phyloP scores from a whole-genome alignment of 2,113 vertebrate species.

The Tyto alba region DNA sequence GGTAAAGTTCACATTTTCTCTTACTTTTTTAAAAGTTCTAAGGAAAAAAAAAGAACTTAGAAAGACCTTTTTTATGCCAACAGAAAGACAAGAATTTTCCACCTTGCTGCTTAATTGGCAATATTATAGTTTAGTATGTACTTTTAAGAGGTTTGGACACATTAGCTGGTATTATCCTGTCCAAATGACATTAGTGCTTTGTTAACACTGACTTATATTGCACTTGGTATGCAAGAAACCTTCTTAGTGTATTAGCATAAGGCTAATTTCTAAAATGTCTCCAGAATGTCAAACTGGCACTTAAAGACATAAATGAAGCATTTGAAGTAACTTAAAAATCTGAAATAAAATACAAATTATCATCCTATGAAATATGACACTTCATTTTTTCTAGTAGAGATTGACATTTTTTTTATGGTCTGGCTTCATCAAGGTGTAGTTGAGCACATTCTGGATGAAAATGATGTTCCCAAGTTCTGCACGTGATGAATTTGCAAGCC shows the following conservation, averaged over 20 bases:
- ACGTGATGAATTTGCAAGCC: slow-evolving; percentile 57
- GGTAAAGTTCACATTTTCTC: slow-evolving; percentile 10
- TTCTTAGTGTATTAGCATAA: not conserved
- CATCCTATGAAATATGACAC: not conserved
- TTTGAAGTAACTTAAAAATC: not conserved
- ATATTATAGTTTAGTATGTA: slow-evolving; percentile 42
- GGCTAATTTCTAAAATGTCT: not conserved
- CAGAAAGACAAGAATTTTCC: slow-evolving; percentile 70
- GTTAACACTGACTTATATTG: slow-evolving; percentile 51
- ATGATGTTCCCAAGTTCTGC: slow-evolving; percentile 7
- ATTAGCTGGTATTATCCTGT: slow-evolving; percentile 4
- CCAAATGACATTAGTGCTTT: slow-evolving; percentile 67
- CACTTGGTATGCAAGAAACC: not conserved
- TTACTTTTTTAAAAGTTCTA: not conserved
- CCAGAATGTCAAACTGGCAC: not conserved
- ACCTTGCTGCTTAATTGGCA: slow-evolving; percentile 69
- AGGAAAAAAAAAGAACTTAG: not conserved
- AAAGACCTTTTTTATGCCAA: slow-evolving; percentile 42
- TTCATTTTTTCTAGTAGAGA: not conserved
- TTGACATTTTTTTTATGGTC: not conserved
- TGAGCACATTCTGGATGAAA: not conserved
- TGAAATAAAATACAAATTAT: not conserved
- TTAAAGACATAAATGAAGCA: not conserved
- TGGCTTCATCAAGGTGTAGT: not conserved
- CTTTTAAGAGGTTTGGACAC: slow-evolving; percentile 57